Conservation (phyloP, 2,113 vertebrate species). For the Indri indri region DNA sequence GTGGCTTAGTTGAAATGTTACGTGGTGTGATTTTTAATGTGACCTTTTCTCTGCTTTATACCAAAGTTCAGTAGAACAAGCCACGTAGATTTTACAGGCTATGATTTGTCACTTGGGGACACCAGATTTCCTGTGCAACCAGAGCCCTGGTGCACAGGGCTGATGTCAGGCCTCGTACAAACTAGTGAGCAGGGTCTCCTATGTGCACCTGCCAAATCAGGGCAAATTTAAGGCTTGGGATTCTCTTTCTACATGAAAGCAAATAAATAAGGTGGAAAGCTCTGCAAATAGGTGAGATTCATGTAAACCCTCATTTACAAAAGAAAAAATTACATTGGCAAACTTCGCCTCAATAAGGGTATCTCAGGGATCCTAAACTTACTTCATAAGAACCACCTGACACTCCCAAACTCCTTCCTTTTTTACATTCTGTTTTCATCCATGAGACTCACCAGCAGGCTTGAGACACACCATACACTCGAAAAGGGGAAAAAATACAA, state of each 20-base stretch:
- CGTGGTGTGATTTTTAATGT: neutral
- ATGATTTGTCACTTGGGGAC: neutral
- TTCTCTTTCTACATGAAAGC: neutral
- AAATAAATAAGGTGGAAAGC: neutral
- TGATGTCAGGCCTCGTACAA: rapidly evolving
- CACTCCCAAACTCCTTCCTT: neutral
- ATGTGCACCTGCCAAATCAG: neutral
- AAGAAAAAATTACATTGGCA: neutral
- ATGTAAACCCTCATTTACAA: neutral
- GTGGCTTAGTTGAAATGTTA: neutral
- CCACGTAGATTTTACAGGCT: too few species aligned
- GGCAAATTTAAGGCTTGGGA: neutral
- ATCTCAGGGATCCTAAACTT: neutral
- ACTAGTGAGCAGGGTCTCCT: neutral
- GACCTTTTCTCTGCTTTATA: neutral
- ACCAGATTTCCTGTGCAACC: neutral
- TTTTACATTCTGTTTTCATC: neutral
- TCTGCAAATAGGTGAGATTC: neutral
- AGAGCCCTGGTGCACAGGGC: rapidly evolving
- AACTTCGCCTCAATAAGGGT: neutral
- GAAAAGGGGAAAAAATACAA: neutral
- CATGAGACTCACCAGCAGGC: neutral
- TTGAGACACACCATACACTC: neutral
- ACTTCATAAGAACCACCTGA: neutral
- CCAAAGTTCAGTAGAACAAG: neutral